Base-by-base conservation (phyloP, 2,113 vertebrate species). In the Eptesicus fuscus region DNA sequence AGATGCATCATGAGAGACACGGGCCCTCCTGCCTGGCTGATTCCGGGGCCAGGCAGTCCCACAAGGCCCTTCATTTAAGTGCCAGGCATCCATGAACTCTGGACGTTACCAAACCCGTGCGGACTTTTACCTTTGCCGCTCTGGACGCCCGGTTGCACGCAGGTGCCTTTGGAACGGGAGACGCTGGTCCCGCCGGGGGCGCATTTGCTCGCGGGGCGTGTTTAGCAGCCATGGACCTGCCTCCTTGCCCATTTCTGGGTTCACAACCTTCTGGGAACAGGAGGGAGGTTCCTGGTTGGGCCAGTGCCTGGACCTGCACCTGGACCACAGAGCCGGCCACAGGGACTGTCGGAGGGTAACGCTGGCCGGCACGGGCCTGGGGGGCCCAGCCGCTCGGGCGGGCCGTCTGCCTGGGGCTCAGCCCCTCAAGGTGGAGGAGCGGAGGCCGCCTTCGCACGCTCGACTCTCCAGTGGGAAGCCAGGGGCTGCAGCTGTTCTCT, bases 21-120 rank as follows among this genome's bases (percentile, higher is more conserved):
- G 2, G 23, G 56, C 40, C 30, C 59, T 42, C 1, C 14, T 2
- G 7, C 61, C 70, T 63, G 76, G 91, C 76, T 14, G 47, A 28
- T 37, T 2, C 8, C 9, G 9, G 1, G 40, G 5, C 10, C 1
- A 5, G 25, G 4, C 53, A 0, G 42, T 20, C 86, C 83, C 73
- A 2, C 32, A 0, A 1, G 63, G 59, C 73, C 51, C 8, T 44
- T 25, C 4, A 44, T 25, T 30, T n/a, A 9, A 49, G 67, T 65
- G 51, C 74, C 8, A 22, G 56, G 23, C 9, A 2, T 51, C 9
- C 35, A 0, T 1, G 9, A 65, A 18, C 71, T 42, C 70, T 37
- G 65, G 5, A 94, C 92, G 47, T 78, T 40, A 79, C 94, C 42
- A 18, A 9, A 61, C 83, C 84, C 56, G 53, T 77, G 95, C 89